A percentile compares a stretch with the other conserved stretches of the same genome.
phyloP scores from a whole-genome alignment of 2,113 vertebrate species.

The Coptodon bakossiorum region DNA sequence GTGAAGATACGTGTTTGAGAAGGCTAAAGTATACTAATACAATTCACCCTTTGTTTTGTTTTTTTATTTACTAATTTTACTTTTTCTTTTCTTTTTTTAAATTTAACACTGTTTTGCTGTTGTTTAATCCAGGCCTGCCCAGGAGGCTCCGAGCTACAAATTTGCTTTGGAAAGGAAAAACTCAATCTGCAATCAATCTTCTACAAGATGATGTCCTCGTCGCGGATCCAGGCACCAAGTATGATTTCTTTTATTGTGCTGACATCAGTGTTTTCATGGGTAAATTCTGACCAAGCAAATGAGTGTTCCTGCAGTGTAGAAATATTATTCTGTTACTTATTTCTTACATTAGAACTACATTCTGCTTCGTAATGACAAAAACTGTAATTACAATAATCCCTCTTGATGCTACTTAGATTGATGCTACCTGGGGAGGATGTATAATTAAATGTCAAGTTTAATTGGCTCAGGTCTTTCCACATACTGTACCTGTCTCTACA shows the following conservation, averaged over 20 bases:
- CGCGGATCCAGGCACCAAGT: conserved; percentile 89
- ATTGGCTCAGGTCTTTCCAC: not conserved
- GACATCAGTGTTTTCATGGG: not conserved
- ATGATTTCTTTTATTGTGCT: not conserved
- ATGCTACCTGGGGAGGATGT: not conserved
- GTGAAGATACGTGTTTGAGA: not conserved
- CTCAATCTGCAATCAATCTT: conserved; percentile 78
- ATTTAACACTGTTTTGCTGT: not conserved
- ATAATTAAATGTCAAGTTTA: not conserved
- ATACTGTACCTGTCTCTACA: not conserved
- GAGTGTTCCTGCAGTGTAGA: not conserved
- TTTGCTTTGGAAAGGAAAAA: conserved; percentile 85
- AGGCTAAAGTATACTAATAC: not conserved
- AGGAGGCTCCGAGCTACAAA: conserved; percentile 82
- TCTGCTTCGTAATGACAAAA: not conserved
- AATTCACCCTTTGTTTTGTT: not conserved
- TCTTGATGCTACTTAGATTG: not conserved
- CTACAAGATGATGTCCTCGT: conserved; percentile 86
- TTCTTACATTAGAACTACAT: not conserved
- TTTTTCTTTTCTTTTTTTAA: not conserved
- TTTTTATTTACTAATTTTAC: not conserved
- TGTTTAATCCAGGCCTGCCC: conserved; percentile 75
- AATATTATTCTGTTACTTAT: not conserved
- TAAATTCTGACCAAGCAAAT: not conserved
- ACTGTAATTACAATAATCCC: not conserved